phyloP scores from a whole-genome alignment of 2,113 vertebrate species.

The Tapirus terrestris region DNA sequence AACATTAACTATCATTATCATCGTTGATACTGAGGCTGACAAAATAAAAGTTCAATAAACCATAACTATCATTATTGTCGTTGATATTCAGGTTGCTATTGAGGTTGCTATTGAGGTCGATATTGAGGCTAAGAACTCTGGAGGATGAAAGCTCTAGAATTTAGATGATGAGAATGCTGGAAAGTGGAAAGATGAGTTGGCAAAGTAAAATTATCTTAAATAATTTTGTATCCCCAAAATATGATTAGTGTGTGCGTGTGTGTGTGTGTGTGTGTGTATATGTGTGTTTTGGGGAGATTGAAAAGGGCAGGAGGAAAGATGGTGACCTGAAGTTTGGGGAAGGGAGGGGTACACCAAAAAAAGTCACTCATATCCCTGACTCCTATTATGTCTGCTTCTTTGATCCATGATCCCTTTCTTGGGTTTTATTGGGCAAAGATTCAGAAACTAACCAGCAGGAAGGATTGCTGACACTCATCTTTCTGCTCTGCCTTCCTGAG shows the following conservation, averaged over 20 bases:
- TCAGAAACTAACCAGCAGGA: background rate
- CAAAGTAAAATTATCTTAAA: background rate
- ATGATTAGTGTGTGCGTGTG: accelerated
- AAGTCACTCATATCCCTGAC: background rate
- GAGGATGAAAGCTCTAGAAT: background rate
- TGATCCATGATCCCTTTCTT: background rate
- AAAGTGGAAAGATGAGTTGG: background rate
- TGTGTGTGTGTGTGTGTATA: background rate
- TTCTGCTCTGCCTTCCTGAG: background rate
- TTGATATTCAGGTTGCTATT: background rate
- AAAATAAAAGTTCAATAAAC: background rate
- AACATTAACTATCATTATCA: background rate
- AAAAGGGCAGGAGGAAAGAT: background rate
- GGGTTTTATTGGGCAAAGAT: background rate
- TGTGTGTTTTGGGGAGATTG: background rate
- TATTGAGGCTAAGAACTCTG: background rate
- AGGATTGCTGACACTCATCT: background rate
- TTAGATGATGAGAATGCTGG: background rate
- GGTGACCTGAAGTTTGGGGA: background rate
- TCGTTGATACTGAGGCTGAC: background rate
- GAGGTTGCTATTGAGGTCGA: too few species aligned
- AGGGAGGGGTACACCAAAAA: background rate
- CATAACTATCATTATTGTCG: background rate
- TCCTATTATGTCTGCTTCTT: background rate
- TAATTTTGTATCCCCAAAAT: background rate